These are phyloP conservation scores for Euleptes europaea DNA, from an alignment of 2,113 vertebrate genomes.

Conservation along the genomic window DNA sequence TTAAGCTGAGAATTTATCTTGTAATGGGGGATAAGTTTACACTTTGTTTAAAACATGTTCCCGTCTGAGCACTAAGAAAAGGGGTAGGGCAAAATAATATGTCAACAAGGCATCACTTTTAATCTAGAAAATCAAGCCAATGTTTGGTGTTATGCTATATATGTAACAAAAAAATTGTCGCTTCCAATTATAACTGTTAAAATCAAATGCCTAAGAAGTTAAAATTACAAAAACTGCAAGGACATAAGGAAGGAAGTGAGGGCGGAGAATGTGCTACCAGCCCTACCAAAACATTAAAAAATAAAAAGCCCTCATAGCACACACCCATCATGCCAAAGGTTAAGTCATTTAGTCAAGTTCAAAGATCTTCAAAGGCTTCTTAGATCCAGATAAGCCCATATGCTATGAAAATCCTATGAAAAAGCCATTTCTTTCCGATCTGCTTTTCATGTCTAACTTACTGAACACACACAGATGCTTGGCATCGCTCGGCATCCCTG, in stretches of 20 bases:
- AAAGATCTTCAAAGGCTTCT: constrained; percentile 92
- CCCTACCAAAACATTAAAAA: constrained; percentile 27
- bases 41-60: background rate
- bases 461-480: constrained; percentile 80
- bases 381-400: constrained; percentile 94
- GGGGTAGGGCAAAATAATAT: background rate
- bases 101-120: background rate
- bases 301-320: constrained; percentile 51
- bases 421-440: constrained; percentile 80
- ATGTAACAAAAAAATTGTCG: constrained; percentile 36
- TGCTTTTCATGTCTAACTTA: constrained; percentile 77
- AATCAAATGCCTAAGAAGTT: constrained; percentile 35
- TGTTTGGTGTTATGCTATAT: background rate
- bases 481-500: constrained; percentile 71
- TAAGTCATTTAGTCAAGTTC: constrained; percentile 95
- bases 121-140: background rate
- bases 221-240: constrained; percentile 27
- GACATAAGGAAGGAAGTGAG: constrained; percentile 1
- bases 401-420: constrained; percentile 80
- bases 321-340: constrained; percentile 88
- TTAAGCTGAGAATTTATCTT: background rate
- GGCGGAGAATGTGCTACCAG: constrained; percentile 45
- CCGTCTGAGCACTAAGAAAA: background rate
- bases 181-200: constrained; percentile 16
- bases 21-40: background rate